These are phyloP conservation scores for Selenia dentaria DNA, from an alignment of 2,888 invertebrate species.

Conservation along the genomic window DNA sequence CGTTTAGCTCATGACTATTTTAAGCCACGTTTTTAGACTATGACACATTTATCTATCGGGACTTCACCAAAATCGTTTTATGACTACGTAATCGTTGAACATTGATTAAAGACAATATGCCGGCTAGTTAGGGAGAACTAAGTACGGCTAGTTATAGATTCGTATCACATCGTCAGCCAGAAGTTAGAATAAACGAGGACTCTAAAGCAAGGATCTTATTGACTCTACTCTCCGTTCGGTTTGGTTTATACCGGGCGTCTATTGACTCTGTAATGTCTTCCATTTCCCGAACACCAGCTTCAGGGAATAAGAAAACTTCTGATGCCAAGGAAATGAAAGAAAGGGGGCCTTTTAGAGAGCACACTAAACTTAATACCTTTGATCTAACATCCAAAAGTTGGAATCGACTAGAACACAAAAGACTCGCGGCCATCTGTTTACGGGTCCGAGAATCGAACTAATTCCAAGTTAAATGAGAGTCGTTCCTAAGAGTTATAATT, in stretches of 20 bases:
- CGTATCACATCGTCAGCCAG: constrained; percentile 57
- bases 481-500: constrained; percentile 67
- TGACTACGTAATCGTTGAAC: constrained; percentile 45
- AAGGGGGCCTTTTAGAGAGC: constrained; percentile 67
- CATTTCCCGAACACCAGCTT: constrained; percentile 78
- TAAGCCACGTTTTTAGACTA: constrained; percentile 19
- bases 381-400: constrained; percentile 74
- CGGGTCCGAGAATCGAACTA: constrained; percentile 62
- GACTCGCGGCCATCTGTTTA: constrained; percentile 69
- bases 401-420: constrained; percentile 75
- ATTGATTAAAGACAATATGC: constrained; percentile 49
- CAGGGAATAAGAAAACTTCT: constrained; percentile 79
- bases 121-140: constrained; percentile 49
- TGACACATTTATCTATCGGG: constrained; percentile 18
- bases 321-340: constrained; percentile 67
- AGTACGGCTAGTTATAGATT: constrained; percentile 50
- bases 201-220: constrained; percentile 70
- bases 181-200: constrained; percentile 66
- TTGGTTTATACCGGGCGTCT: constrained; percentile 63
- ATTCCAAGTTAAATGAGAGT: constrained; percentile 77
- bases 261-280: constrained; percentile 80
- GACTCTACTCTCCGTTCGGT: constrained; percentile 66
- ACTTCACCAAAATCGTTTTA: constrained; percentile 23
- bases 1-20: constrained; percentile 38
- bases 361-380: constrained; percentile 77